Evolutionary conservation across 2,113 vertebrate genomes (phyloP).

Genomic region (Sceloporus undulatus): DNA sequence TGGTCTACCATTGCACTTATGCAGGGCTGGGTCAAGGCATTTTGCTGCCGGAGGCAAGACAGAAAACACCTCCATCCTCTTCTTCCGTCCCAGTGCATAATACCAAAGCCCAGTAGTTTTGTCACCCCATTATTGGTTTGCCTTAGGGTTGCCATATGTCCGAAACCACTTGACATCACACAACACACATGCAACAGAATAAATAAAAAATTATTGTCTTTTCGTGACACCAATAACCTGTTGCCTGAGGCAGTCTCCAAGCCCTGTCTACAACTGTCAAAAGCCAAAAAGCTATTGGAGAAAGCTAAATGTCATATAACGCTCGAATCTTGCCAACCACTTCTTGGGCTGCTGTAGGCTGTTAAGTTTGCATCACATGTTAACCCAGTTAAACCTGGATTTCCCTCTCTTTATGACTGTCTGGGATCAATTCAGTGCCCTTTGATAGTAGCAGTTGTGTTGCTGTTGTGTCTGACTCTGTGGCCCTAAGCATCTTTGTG

Average conservation of each 20-base stretch:
- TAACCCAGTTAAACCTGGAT: not conserved
- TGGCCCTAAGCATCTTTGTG: not conserved
- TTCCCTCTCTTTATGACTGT: not conserved
- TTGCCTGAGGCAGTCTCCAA: not conserved
- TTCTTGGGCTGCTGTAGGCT: not conserved
- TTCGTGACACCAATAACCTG: not conserved
- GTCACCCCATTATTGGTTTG: too few relatives aligned
- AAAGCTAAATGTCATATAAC: not conserved
- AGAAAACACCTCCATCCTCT: too few relatives aligned
- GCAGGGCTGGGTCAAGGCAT: not conserved
- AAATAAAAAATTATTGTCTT: not conserved
- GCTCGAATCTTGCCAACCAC: not conserved
- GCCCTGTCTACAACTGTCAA: not conserved
- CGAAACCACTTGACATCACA: too few relatives aligned
- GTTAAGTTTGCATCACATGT: not conserved
- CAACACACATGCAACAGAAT: not conserved
- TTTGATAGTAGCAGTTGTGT: not conserved
- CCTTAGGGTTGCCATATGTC: too few relatives aligned
- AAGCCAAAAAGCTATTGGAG: not conserved
- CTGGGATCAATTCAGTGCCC: not conserved
- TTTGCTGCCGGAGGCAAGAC: not conserved
- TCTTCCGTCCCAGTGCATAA: too few relatives aligned
- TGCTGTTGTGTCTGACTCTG: not conserved
- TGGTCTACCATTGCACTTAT: not conserved
- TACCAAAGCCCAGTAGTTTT: not conserved